Evolutionary conservation across 2,113 vertebrate genomes (phyloP), one percentile per base, ranked within the genome.

Genomic region (Limanda limanda): DNA sequence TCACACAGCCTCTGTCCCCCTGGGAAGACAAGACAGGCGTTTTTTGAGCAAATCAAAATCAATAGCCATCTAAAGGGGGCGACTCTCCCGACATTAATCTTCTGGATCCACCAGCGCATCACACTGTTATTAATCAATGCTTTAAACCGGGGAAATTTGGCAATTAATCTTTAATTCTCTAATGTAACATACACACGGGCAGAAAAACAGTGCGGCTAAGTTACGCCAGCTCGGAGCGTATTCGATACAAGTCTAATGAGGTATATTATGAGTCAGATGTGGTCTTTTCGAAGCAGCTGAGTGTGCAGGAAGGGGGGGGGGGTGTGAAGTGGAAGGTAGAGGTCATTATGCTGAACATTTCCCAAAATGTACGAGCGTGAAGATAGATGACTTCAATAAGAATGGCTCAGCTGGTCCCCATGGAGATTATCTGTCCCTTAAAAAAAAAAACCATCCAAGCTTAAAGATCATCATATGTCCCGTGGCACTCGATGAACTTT

Each of bases 81-180:
- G 51, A 89, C 89, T 89, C 88, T 86, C 80, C 71, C 47, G 13
- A 82, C 87, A 91, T 94, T 91, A 91, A 93, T 93, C 92, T 90
- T 92, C 85, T 69, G 82, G 73, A 89, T 90, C 84, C 86, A 84
- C 88, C 74, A 79, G 79, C 79, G 82, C 82, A 77, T 83, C 73
- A 75, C 61, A 40, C 70, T 85, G 85, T 91, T 92, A 93, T 92
- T 92, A 91, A 93, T 93, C 93, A 91, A 91, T 90, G 89, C 82
- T 82, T 89, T 91, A 89, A 92, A 89, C 69, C 62, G 81, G 47
- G 86, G 86, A 85, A 87, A 91, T 91, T 87, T 91, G 87, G 81
- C 90, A 90, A 93, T 92, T 93, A 84, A 92, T 93, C 91, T 92
- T 91, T 90, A 86, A 93, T 88, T 89, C 84, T 91, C 87, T 83